Percentiles rank a stretch among this genome's conserved stretches.
Evolutionary conservation across 2,113 vertebrate species (phyloP).

Genomic region (Dasyornis broadbenti): DNA sequence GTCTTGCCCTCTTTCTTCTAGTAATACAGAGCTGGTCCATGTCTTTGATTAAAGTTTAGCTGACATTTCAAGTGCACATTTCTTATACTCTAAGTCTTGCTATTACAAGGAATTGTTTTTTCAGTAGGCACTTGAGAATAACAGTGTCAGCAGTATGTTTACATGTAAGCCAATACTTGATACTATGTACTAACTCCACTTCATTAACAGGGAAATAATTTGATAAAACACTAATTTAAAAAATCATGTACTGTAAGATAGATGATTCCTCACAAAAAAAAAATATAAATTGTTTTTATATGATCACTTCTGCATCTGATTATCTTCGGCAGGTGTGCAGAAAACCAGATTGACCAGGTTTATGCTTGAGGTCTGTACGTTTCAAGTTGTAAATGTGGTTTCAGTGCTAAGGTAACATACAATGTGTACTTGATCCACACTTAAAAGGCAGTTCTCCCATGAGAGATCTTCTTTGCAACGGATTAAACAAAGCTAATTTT

Average conservation of each 20-base stretch:
- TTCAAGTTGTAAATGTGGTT: not conserved
- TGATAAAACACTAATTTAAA: not conserved
- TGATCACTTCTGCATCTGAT: not conserved
- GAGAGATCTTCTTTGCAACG: not conserved
- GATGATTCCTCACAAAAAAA: not conserved
- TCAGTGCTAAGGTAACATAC: not conserved
- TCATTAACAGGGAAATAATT: not conserved
- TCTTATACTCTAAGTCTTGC: not conserved
- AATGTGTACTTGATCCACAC: not conserved
- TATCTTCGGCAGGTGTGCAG: rapidly evolving
- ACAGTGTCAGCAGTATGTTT: not conserved
- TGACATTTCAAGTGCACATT: not conserved
- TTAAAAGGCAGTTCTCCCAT: not conserved
- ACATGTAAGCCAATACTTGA: not conserved
- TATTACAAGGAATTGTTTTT: not conserved
- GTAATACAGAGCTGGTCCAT: not conserved
- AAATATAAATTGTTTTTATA: not conserved
- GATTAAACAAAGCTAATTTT: not conserved
- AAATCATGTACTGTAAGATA: not conserved
- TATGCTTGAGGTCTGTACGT: not conserved
- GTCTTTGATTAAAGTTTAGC: not conserved
- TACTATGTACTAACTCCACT: not conserved
- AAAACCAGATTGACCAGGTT: not conserved
- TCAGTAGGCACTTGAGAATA: not conserved
- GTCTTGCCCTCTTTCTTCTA: not conserved